phyloP scores from a whole-genome alignment of 2,888 invertebrate genomes.

The Physocephala rufipes region DNA sequence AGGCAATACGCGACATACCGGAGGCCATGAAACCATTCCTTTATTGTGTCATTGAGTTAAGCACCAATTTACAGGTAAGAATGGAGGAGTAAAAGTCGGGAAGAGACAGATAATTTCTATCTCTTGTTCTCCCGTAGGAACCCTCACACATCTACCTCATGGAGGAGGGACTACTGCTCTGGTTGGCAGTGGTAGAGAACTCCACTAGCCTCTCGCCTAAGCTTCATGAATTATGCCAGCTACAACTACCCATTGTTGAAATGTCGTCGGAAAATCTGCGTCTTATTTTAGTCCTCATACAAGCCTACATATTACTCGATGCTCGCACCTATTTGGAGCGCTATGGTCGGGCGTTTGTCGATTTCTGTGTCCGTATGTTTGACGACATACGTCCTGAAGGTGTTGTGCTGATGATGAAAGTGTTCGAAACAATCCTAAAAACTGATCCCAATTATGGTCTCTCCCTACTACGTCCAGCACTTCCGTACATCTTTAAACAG shows the following conservation, averaged over 20 bases:
- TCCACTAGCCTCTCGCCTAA: slow-evolving; percentile 73
- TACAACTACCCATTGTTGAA: slow-evolving; percentile 80
- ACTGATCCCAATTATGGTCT: slow-evolving; percentile 79
- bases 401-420: slow-evolving; percentile 75
- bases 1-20: slow-evolving; percentile 73
- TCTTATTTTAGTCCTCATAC: slow-evolving; percentile 81
- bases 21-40: slow-evolving; percentile 72
- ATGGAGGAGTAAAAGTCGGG: neutral
- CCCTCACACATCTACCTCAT: slow-evolving; percentile 87
- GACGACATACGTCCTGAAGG: slow-evolving; percentile 82
- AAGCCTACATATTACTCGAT: slow-evolving; percentile 82
- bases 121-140: slow-evolving; percentile 66
- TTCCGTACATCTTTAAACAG: slow-evolving; percentile 72
- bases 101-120: neutral
- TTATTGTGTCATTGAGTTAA: slow-evolving; percentile 74
- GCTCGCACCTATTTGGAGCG: slow-evolving; percentile 80
- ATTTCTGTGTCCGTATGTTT: slow-evolving; percentile 76
- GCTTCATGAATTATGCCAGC: slow-evolving; percentile 77
- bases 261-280: slow-evolving; percentile 83
- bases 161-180: slow-evolving; percentile 91
- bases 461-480: slow-evolving; percentile 73
- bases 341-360: slow-evolving; percentile 76
- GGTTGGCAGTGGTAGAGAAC: slow-evolving; percentile 86
- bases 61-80: slow-evolving; percentile 77
- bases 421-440: slow-evolving; percentile 80